These are phyloP conservation scores for Subacronicta megacephala DNA, from an alignment of 2,888 invertebrate genomes.

Conservation along the genomic window DNA sequence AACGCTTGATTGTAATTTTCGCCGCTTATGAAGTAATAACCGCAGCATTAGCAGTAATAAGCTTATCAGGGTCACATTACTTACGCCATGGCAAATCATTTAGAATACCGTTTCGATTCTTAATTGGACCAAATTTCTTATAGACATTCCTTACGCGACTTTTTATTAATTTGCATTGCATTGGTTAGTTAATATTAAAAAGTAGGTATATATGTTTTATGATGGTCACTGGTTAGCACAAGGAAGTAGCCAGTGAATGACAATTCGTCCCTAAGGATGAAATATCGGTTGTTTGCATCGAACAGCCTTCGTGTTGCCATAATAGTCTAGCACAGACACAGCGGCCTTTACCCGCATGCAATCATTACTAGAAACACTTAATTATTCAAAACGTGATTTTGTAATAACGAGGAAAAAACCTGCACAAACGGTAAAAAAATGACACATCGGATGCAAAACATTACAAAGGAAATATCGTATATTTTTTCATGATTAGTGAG, in stretches of 20 bases:
- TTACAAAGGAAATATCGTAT: conserved; percentile 53
- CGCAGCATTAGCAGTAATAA: conserved; percentile 29
- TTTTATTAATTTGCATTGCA: conserved; percentile 20
- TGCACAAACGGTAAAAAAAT: conserved; percentile 47
- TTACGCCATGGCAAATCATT: conserved; percentile 29
- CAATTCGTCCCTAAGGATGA: conserved; percentile 64
- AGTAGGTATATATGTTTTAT: conserved; percentile 15
- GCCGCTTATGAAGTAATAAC: conserved; percentile 33
- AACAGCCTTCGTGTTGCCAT: conserved; percentile 69
- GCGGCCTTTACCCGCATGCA: conserved; percentile 65
- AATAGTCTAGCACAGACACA: conserved; percentile 58
- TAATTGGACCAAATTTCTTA: conserved; percentile 45
- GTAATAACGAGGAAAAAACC: conserved; percentile 55
- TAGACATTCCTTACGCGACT: conserved; percentile 27
- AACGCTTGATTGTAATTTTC: conserved; percentile 46
- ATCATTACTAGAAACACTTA: conserved; percentile 60
- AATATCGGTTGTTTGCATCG: conserved; percentile 50
- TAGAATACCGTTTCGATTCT: conserved; percentile 31
- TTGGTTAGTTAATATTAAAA: conserved; percentile 6
- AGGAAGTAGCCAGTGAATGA: conserved; percentile 20
- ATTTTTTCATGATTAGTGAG: conserved; percentile 43
- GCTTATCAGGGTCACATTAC: conserved; percentile 39
- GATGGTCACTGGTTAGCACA: conserved; percentile 9
- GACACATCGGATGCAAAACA: conserved; percentile 52
- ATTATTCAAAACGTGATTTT: conserved; percentile 58